Base-by-base conservation (phyloP, 1,140 invertebrate genomes). In the Pseudobourletiella spinata region DNA sequence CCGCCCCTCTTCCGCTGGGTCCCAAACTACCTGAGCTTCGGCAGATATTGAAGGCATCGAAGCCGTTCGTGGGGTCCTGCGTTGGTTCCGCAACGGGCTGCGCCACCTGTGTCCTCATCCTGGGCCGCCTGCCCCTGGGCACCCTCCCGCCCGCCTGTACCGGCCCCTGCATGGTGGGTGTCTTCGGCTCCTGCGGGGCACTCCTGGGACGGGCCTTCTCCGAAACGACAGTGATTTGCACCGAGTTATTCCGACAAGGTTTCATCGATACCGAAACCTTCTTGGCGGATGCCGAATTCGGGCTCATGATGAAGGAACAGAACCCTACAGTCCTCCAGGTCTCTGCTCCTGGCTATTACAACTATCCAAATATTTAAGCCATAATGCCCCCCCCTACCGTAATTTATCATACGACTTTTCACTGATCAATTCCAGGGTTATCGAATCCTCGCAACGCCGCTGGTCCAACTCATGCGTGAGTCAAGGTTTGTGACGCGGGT, bases 211-310 rank as follows among this genome's bases (percentile, higher is more conserved):
- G 68, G 52, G 64, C 63, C 0, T 70, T 70, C 29, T 62, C 68
- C 0, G 68, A 70, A 59, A 70, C 68, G 1, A 70, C 68, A 0
- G 63, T 70, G n/a, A 67, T 70, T 39, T 70, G 68, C 28, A 70
- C 68, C 14, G 68, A 70, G 29, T 43, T 70, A 0, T 70, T 70
- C 44, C 42, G 43, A 46, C 68, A 70, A 57, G 68, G 68, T 3
- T 35, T 42, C 1, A 39, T 70, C 2, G 68, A 70, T 30, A 29
- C 57, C 3, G 65, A 67, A 14, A 70, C 68, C 1, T 70, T 70
- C 50, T 24, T 70, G 1, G 65, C 63, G 2, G 68, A 70, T 51
- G 68, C 65, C 0, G 68, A 70, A 29, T 70, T 70, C 57, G 68
- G 68, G n/a, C 43, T 43, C 1, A 50, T 28, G 14, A 22, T 69